Base-by-base conservation (phyloP, 2,888 invertebrate species). In the Drosophila kambysellisi region DNA sequence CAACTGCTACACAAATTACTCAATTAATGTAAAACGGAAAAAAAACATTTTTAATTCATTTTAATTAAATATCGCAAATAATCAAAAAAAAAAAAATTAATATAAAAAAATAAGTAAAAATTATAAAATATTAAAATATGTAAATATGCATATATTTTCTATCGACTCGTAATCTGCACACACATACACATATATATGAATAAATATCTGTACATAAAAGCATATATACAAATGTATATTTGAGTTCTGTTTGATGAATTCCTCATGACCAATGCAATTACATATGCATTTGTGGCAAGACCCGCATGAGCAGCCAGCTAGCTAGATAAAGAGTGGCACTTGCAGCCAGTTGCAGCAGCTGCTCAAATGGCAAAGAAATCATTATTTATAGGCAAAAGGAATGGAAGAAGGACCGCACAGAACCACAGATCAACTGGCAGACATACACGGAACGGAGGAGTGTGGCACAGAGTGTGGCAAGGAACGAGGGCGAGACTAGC, bases 301-400 rank as follows among this genome's bases (percentile, higher is more conserved):
- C 81, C 70, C 74, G 77, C 70, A 82, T 73, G 54, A 59, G 70
- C 79, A 64, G 48, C 54, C 35, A 56, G 29, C 37, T 35, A 56
- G 29, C 37, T 35, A 20, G 35, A 35, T 9, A 6, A 20, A 35
- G 17, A 54, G 30, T 54, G 25, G 43, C 51, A 56, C 37, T 63
- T 58, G 46, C 43, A 32, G 66, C 43, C 39, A 76, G 62, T 39
- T 77, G 51, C 29, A 51, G 53, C 79, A 71, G 78, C 67, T 78
- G 73, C 68, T 77, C 72, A 81, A 78, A 83, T 81, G 69, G 65
- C 66, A 78, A 86, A 82, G 70, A 81, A 82, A 82, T 86, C 86
- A 81, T 82, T 86, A 82, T 86, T 86, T 82, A 82, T 82, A 69
- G 77, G 77, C 74, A 72, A 66, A 70, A 70, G 46, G 30, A 66